Percentiles rank a stretch among this genome's conserved stretches.
These are phyloP conservation scores for Nematostella vectensis DNA, from an alignment of 92 coral and sea anemone genomes.

Conservation along the genomic window DNA sequence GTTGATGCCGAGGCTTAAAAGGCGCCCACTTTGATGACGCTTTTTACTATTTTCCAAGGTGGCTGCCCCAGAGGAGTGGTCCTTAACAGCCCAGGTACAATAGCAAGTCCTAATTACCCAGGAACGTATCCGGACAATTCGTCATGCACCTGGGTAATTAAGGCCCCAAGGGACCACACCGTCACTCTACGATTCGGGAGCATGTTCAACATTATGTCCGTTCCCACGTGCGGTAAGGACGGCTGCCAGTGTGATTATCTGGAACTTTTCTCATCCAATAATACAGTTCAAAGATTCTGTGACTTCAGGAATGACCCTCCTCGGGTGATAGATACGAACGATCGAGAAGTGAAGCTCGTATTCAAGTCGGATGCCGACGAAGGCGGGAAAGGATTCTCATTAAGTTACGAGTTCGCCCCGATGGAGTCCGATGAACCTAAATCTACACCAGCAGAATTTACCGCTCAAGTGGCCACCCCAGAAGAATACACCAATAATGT, in stretches of 20 bases:
- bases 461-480: neutral
- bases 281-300: neutral
- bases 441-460: neutral
- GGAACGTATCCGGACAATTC: constrained; percentile 35
- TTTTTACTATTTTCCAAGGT: too few species aligned
- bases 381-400: constrained; percentile 28
- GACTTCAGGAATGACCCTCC: constrained; percentile 3
- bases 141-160: constrained; percentile 49
- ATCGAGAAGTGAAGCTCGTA: constrained; percentile 28
- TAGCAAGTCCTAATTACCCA: constrained; percentile 43
- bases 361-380: constrained; percentile 17
- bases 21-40: too few species aligned
- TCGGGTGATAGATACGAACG: constrained; percentile 6
- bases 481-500: too few species aligned
- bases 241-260: constrained; percentile 45
- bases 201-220: constrained; percentile 28
- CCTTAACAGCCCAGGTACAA: constrained; percentile 18
- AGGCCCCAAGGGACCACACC: constrained; percentile 31
- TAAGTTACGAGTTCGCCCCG: constrained; percentile 13
- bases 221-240: constrained; percentile 18
- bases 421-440: neutral
- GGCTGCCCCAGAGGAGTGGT: constrained; percentile 29
- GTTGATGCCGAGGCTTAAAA: too few species aligned
- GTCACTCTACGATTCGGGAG: constrained; percentile 22
- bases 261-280: constrained; percentile 21